Base-by-base conservation (phyloP, 2,888 invertebrate species). In the Cantharis rustica region DNA sequence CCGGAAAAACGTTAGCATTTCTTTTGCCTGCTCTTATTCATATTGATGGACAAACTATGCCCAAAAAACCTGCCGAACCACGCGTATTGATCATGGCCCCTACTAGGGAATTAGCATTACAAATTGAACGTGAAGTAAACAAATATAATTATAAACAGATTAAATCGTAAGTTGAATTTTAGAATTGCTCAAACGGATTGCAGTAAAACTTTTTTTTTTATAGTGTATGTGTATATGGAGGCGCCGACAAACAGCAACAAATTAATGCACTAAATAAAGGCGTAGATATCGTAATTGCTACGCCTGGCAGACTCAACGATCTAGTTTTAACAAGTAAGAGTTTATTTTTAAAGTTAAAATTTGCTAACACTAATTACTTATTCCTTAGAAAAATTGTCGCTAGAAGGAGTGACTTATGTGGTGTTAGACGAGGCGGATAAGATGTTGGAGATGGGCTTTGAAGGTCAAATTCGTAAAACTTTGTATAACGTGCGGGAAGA, bases 231-330 rank as follows among this genome's bases (percentile, higher is more conserved):
- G 88, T 98, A 0, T 98, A 98, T 88, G 98, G 98, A 71, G 98
- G 98, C 16, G 97, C 95, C 0, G 93, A 92, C 86, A 91, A 97
- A 0, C 90, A 91, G 47, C 92, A 94, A 71, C 98, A 98, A 89
- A 93, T 97, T 5, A 91, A 91, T 75, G 88, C 90, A 9, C 92
- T 97, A 0, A 89, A 91, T 1, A 90, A 91, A 80, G 98, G 97
- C n/a, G 96, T 96, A 0, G 96, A 98, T 87, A 97, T 98, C 78
- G 94, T 98, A 0, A 97, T 98, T 81, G 98, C 98, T 5, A 98
- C 98, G 1, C 98, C 98, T 0, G 98, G 98, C 1, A 90, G 98
- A 72, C 90, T 98, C 0, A 97, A 97, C 87, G 98, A 98, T 89
- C 90, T 98, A n/a, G 92, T 96, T 0, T 89, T 92, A 86, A 91